These are phyloP conservation scores for Drosophila nr. perissopoda DNA, from an alignment of 2,888 invertebrate genomes.

Conservation along the genomic window DNA sequence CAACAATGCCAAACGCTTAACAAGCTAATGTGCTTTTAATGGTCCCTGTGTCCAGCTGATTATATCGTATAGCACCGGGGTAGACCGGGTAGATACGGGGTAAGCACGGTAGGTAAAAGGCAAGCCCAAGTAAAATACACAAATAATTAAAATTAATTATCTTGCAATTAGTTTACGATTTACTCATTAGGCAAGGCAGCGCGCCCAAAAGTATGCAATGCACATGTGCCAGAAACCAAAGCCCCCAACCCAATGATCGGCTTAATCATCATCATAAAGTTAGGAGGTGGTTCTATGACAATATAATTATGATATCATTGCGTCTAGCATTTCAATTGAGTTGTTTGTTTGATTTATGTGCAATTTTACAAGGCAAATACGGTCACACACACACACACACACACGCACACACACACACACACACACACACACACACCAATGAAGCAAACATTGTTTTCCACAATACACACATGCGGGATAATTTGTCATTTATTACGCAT, in stretches of 20 bases:
- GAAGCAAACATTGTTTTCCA: neutral
- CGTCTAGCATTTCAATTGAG: constrained; percentile 75
- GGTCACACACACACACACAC: constrained; percentile 11
- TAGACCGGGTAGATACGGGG: neutral
- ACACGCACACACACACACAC: too few relatives aligned
- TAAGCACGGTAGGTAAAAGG: constrained; percentile 3
- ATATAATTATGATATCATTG: constrained; percentile 71
- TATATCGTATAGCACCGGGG: constrained; percentile 53
- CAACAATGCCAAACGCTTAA: constrained; percentile 65
- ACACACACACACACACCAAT: constrained; percentile 6
- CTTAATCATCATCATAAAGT: constrained; percentile 16
- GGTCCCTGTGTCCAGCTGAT: constrained; percentile 73
- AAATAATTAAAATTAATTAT: constrained; percentile 80
- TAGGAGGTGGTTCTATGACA: constrained; percentile 31
- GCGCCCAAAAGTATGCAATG: constrained; percentile 48
- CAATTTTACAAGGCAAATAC: constrained; percentile 71
- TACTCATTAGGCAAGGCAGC: constrained; percentile 70
- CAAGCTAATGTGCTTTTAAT: constrained; percentile 80
- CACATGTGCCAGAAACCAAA: constrained; percentile 4
- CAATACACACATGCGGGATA: constrained; percentile 24
- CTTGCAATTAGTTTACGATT: constrained; percentile 79
- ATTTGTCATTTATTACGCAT: constrained; percentile 75
- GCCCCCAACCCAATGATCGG: constrained; percentile 8
- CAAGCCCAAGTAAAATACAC: constrained; percentile 69
- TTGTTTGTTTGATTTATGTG: constrained; percentile 76